Evolutionary conservation across 1,140 invertebrate species (phyloP).

Genomic region (Bradysia coprophila): DNA sequence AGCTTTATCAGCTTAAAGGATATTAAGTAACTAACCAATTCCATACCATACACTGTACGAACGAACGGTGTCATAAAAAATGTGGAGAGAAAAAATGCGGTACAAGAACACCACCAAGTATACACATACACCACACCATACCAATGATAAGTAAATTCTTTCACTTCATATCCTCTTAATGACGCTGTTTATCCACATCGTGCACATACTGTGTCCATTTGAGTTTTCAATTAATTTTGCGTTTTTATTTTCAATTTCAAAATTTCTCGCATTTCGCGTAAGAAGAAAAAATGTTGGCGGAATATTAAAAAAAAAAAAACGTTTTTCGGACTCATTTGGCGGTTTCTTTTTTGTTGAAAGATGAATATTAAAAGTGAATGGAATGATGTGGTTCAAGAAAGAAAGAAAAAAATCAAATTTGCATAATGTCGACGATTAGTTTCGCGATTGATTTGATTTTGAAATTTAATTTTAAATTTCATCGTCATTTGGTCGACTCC

Average conservation of each 20-base stretch:
- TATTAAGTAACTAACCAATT: no score
- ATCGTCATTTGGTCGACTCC: no score
- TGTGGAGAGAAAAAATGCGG: not conserved
- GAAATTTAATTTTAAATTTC: no score
- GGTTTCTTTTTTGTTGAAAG: not conserved
- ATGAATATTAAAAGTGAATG: not conserved
- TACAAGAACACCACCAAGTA: not conserved
- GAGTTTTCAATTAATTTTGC: not conserved
- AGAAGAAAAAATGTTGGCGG: no score
- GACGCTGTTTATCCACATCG: not conserved
- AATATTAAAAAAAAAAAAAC: no score
- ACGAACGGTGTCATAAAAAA: not conserved
- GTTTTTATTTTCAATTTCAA: not conserved
- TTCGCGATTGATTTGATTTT: no score
- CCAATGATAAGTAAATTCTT: not conserved
- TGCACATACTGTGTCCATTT: not conserved
- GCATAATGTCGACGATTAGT: no score
- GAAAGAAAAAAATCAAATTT: no score
- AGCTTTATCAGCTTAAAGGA: no score
- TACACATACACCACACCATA: not conserved
- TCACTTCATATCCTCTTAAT: not conserved
- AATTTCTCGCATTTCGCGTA: not conserved
- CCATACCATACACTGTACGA: not conserved
- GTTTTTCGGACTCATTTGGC: no score
- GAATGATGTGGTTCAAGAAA: no score